Base-by-base conservation (phyloP, 2,888 invertebrate species). In the Myathropa florea region DNA sequence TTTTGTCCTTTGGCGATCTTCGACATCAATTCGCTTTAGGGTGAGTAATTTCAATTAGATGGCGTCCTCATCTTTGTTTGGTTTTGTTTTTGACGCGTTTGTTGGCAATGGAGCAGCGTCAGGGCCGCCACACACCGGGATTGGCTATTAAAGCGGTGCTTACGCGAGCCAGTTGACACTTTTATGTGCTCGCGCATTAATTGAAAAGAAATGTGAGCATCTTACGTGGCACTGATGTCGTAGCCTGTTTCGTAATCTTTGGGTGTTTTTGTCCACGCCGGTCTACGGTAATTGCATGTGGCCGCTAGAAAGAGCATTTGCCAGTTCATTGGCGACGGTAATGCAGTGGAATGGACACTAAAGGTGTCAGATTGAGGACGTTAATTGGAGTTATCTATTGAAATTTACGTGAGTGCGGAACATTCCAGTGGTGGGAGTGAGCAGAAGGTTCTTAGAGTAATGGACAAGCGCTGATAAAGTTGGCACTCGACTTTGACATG, bases 31-130 rank as follows among this genome's bases (percentile, higher is more conserved):
- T 53, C 70, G 53, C 61, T 73, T 65, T 71, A 63, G 72, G 77
- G 81, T 85, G 84, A 85, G 84, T 77, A 85, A 85, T 85, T 85
- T 81, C 84, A 85, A 85, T 85, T 85, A 85, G 76, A 72, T 77
- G 81, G 55, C 33, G 76, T 57, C 7, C 72, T 73, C 59, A 60
- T 26, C 59, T 72, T 28, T 67, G 59, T 72, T 24, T 63, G 63
- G 53, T 26, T 61, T 53, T 53, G 28, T 33, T 26, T 59, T 30
- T 65, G 78, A 64, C 55, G 30, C 65, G 18, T 39, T 46, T 7
- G 55, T 39, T 81, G 73, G 68, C 75, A 75, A 68, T 79, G 63
- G 46, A 68, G 77, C 73, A 60, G 7, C 46, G 46, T 79, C 79
- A 75, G 73, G 73, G 83, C 73, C 83, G 70, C 64, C 68, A 23